These are phyloP conservation scores for Eubasilissa splendida DNA, from an alignment of 2,888 invertebrate species.

Conservation along the genomic window DNA sequence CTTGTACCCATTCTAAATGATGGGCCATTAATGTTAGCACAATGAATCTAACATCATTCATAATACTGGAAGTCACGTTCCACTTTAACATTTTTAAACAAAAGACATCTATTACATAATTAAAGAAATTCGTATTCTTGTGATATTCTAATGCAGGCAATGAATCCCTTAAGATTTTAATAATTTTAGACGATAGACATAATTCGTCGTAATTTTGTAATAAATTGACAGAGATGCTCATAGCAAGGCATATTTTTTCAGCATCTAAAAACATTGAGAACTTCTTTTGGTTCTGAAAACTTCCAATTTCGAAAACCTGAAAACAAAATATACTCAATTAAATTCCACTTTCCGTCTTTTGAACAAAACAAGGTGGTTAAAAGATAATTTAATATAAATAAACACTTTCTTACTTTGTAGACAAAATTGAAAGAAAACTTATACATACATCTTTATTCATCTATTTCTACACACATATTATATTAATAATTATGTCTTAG, in stretches of 20 bases:
- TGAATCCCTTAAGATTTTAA: constrained; percentile 71
- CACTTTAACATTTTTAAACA: constrained; percentile 64
- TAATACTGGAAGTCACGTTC: constrained; percentile 64
- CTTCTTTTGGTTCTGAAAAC: constrained; percentile 61
- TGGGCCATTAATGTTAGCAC: constrained; percentile 74
- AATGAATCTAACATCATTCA: constrained; percentile 66
- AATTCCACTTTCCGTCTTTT: neutral
- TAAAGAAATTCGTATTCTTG: constrained; percentile 71
- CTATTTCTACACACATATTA: no score
- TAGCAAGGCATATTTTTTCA: constrained; percentile 66
- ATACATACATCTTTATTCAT: no score
- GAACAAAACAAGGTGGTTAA: neutral
- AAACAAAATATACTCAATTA: constrained; percentile 50
- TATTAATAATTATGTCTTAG: no score
- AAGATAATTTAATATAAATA: no score
- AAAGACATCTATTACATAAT: constrained; percentile 66
- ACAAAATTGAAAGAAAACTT: no score
- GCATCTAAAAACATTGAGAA: constrained; percentile 67
- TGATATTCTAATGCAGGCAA: constrained; percentile 75
- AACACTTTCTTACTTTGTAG: no score
- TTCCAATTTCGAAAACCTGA: constrained; percentile 63
- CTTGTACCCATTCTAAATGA: constrained; percentile 70
- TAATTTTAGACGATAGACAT: constrained; percentile 62
- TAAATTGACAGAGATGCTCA: constrained; percentile 67
- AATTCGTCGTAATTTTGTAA: constrained; percentile 63